Percentiles rank a stretch among this genome's conserved stretches.
Conservation (phyloP, 2,113 vertebrate genomes). For the Nanger granti region DNA sequence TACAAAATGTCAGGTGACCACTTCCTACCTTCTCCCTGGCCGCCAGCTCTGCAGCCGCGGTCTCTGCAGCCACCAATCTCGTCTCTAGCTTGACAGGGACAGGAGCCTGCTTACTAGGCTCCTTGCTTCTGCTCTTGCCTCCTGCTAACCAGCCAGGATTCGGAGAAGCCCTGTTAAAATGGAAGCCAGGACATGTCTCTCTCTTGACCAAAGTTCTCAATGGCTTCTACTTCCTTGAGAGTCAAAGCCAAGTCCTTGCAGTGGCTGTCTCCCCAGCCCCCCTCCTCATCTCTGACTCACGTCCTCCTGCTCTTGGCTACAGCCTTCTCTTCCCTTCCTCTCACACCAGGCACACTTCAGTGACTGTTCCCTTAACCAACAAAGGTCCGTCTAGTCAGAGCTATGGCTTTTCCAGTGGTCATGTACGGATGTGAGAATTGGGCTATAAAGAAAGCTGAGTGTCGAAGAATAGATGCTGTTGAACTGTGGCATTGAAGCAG, state of each 20-base stretch:
- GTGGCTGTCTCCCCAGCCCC: background rate
- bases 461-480: too few species aligned
- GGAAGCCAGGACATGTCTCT: background rate
- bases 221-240: background rate
- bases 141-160: background rate
- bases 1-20: background rate
- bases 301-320: background rate
- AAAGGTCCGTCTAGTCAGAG: background rate
- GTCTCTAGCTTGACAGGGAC: fast-evolving
- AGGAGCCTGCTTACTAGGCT: background rate
- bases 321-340: background rate
- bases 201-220: background rate
- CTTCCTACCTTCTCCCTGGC: background rate
- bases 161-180: background rate
- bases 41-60: background rate
- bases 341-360: background rate
- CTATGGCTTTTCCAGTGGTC: too few species aligned
- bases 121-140: background rate
- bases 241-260: background rate
- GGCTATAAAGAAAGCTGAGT: too few species aligned
- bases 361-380: background rate
- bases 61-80: background rate
- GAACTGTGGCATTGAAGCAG: too few species aligned
- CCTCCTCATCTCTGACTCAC: background rate
- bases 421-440: too few species aligned